These are phyloP conservation scores for Oxyteleia sp. DNA, from an alignment of 2,888 invertebrate genomes.

Conservation along the genomic window DNA sequence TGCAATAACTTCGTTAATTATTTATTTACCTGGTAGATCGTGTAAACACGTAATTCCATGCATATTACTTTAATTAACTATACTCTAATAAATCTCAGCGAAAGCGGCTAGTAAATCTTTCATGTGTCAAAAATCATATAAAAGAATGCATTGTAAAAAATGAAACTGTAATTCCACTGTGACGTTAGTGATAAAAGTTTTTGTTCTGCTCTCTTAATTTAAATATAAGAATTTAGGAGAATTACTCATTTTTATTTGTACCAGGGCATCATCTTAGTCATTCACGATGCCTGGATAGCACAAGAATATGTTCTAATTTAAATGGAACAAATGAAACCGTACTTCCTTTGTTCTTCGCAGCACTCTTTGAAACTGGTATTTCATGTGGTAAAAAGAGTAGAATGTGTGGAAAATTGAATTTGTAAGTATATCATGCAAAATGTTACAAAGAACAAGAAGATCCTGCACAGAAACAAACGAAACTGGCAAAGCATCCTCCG, in stretches of 20 bases:
- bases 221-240: constrained; percentile 29
- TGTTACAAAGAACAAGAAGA: constrained; percentile 58
- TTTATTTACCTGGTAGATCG: constrained; percentile 28
- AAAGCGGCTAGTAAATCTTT: neutral
- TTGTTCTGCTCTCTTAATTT: constrained; percentile 26
- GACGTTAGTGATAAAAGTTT: constrained; percentile 20
- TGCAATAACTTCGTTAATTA: constrained; percentile 37
- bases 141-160: neutral
- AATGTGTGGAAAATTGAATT: constrained; percentile 61
- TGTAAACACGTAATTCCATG: constrained; percentile 25
- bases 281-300: constrained; percentile 27
- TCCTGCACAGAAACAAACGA: constrained; percentile 56
- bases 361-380: constrained; percentile 58
- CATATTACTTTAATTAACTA: constrained; percentile 29
- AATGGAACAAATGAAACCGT: constrained; percentile 61
- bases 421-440: constrained; percentile 64
- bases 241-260: constrained; percentile 38
- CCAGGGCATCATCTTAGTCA: constrained; percentile 21
- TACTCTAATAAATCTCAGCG: constrained; percentile 11
- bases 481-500: constrained; percentile 46
- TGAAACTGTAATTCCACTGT: neutral
- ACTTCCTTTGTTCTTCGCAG: constrained; percentile 53
- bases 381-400: constrained; percentile 55
- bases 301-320: constrained; percentile 64
- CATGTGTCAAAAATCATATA: neutral